Evolutionary conservation across 2,888 invertebrate genomes (phyloP).

Genomic region (Scaptomyza reducta): DNA sequence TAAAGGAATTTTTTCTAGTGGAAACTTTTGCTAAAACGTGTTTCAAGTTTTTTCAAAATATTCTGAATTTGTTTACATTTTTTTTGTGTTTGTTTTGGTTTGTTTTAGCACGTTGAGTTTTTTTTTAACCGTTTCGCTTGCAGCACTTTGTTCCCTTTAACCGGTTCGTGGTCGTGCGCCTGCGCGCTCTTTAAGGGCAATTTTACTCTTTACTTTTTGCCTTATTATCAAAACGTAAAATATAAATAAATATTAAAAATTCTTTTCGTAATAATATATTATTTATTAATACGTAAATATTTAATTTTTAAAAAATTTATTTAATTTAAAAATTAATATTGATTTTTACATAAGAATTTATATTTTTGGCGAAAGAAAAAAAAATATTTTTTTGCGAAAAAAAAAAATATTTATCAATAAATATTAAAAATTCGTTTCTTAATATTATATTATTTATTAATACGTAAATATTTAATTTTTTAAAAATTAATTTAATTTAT

Average conservation of each 20-base stretch:
- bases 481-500: too few relatives aligned
- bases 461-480: too few relatives aligned
- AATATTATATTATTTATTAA: too few relatives aligned
- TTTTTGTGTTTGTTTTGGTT: slow-evolving; percentile 53
- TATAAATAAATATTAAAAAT: not conserved
- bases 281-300: not conserved
- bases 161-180: slow-evolving; percentile 45
- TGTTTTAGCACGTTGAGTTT: slow-evolving; percentile 46
- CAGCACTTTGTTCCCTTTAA: slow-evolving; percentile 31
- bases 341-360: too few relatives aligned
- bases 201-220: slow-evolving; percentile 44
- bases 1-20: not conserved
- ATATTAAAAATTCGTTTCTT: too few relatives aligned
- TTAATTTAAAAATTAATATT: not conserved
- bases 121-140: slow-evolving; percentile 49
- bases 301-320: not conserved
- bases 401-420: too few relatives aligned
- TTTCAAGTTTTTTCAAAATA: not conserved
- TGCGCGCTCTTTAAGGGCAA: slow-evolving; percentile 53
- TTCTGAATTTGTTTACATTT: slow-evolving; percentile 56
- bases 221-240: not conserved
- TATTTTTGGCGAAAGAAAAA: too few relatives aligned
- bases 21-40: not conserved
- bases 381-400: too few relatives aligned
- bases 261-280: not conserved